Percentiles rank a stretch among this genome's conserved stretches.
Conservation (phyloP, 2,888 invertebrate genomes). For the Phrixothrix hirtus region DNA sequence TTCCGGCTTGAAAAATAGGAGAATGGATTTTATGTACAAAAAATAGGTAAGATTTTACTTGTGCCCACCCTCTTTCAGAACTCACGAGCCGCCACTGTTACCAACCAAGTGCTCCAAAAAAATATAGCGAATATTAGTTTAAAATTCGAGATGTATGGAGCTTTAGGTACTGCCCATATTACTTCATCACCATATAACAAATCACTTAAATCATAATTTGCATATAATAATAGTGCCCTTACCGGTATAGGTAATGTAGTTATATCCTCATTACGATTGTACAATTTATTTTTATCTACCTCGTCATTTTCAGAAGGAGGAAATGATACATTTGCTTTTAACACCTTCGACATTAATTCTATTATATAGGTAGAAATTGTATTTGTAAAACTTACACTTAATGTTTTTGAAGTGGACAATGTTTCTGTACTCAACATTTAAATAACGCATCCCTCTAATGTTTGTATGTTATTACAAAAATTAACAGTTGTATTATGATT, state of each 20-base stretch:
- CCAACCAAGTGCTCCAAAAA: neutral
- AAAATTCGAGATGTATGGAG: conserved; percentile 1
- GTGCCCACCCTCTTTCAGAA: no score
- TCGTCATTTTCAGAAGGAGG: neutral
- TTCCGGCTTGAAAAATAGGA: no score
- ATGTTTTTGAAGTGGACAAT: neutral
- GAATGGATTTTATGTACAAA: no score
- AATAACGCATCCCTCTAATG: neutral
- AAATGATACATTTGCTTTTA: neutral
- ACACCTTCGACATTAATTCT: neutral
- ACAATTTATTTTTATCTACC: neutral
- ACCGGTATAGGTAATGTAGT: neutral
- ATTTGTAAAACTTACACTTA: neutral
- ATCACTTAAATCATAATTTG: conserved; percentile 3
- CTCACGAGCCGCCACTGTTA: no score
- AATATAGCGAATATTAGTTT: neutral
- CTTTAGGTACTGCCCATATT: conserved; percentile 5
- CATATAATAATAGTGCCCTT: neutral
- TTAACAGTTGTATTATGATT: neutral
- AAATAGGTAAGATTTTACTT: no score
- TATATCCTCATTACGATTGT: neutral
- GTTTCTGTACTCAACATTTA: neutral
- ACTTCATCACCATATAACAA: neutral
- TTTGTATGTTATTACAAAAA: neutral
- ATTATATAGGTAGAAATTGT: neutral